Evolutionary conservation across 2,113 vertebrate genomes (phyloP), one percentile per base, ranked within the genome.

Genomic region (Seriola rivoliana): DNA sequence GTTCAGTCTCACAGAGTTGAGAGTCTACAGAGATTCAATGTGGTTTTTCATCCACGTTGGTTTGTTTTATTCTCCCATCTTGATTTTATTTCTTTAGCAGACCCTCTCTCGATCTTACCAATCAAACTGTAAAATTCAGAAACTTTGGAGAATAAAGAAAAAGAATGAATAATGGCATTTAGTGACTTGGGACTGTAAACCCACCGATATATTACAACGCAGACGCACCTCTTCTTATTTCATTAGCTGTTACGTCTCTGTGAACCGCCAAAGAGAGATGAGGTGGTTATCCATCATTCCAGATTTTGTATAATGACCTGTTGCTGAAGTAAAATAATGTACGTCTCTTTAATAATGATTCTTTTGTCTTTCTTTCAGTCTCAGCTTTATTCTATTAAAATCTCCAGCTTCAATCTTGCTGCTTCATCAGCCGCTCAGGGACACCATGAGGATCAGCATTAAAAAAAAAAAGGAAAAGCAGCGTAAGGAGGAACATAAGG

Each of bases 291-390:
- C 13, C 8, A 5, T 21, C 16, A 32, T n/a, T 62, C 36, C 36
- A 29, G 9, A 65, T 59, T 71, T 75, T 40, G 11, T 65, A 19
- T n/a, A 1, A 55, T 16, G 0, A 42, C 12, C 55, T 21, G 2
- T 52, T 67, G 50, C 54, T 60, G 5, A 57, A 19, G 50, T 4
- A 46, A 71, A 78, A 78, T 68, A 72, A 73, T 60, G 14, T 0
- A 2, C 32, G 25, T 32, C 23, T 82, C 36, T 65, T 71, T 21
- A 29, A 29, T 1, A 46, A 1, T 9, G 5, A 9, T 50, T 72
- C 5, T 21, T 42, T n/a, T 68, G 16, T 57, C 8, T 36, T 63
- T 29, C 8, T 52, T 36, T 36, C 34, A 5, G 34, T 36, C 34
- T 36, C 34, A 36, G 34, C 4, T 36, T 36, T 36, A 36, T 29